A percentile compares a stretch with the other conserved stretches of the same genome.
Conservation (phyloP, 2,888 invertebrate genomes). For the Sphaerophoria rueppellii region DNA sequence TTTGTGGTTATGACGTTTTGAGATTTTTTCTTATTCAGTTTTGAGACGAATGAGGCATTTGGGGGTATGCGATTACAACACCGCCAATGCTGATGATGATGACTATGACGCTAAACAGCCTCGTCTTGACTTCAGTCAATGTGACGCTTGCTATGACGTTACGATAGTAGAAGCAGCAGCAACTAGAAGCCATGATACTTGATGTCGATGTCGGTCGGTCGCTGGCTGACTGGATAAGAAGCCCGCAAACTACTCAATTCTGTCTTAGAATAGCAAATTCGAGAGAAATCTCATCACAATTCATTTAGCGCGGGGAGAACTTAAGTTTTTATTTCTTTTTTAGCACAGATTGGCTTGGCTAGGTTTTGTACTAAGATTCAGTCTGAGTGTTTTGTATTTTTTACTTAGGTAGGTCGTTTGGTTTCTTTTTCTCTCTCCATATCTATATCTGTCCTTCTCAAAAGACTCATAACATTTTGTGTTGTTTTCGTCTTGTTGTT, state of each 20-base stretch:
- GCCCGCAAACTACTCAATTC: slow-evolving; percentile 12
- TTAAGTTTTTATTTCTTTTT: slow-evolving; percentile 1
- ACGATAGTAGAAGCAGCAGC: not conserved
- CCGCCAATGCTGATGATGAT: slow-evolving; percentile 54
- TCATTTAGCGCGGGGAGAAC: slow-evolving; percentile 59
- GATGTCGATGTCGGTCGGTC: slow-evolving; percentile 3
- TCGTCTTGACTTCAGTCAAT: slow-evolving; percentile 57
- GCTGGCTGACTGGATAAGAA: not conserved
- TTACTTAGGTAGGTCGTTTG: slow-evolving; percentile 52
- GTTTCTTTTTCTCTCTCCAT: slow-evolving; percentile 15
- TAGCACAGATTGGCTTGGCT: slow-evolving; percentile 48
- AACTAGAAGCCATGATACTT: too few species aligned
- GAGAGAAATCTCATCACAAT: slow-evolving; percentile 58
- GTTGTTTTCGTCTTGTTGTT: slow-evolving; percentile 27
- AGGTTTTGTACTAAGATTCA: slow-evolving; percentile 42
- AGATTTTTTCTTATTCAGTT: not conserved
- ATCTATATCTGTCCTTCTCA: not conserved
- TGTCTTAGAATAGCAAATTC: slow-evolving; percentile 8
- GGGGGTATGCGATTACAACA: slow-evolving; percentile 62
- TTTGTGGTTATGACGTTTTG: slow-evolving; percentile 69
- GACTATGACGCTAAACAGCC: slow-evolving; percentile 45
- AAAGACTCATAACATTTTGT: slow-evolving; percentile 22
- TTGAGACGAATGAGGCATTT: slow-evolving; percentile 44
- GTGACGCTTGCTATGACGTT: slow-evolving; percentile 64
- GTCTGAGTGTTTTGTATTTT: slow-evolving; percentile 46